Percentiles rank a stretch among this genome's conserved stretches.
Evolutionary conservation across 37 sponge, comb jelly and placozoan genomes (phyloP).

Genomic region (Spongilla lacustris): DNA sequence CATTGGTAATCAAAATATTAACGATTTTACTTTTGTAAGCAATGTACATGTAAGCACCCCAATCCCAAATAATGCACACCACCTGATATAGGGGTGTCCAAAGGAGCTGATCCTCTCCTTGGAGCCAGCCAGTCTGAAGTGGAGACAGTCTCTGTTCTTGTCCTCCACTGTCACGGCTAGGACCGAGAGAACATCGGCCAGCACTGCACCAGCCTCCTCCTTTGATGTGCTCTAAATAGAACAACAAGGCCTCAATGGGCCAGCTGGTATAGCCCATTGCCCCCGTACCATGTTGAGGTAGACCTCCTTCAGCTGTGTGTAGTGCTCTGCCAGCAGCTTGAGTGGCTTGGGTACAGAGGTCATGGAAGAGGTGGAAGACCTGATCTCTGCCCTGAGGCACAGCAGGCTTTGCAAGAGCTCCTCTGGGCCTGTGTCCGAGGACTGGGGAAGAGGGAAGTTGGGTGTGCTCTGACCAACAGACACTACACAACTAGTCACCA

Average conservation of each 20-base stretch:
- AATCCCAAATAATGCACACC: not conserved
- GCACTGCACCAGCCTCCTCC: not conserved
- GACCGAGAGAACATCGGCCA: slow-evolving; percentile 91
- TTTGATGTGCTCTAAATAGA: not conserved
- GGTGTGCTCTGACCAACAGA: too few species aligned
- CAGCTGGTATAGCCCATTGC: too few species aligned
- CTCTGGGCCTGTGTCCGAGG: slow-evolving; percentile 3
- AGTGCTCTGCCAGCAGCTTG: slow-evolving; percentile 84
- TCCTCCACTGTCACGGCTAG: slow-evolving; percentile 92
- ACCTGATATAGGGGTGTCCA: slow-evolving; percentile 98
- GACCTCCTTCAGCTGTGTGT: slow-evolving; percentile 55
- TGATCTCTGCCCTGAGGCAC: slow-evolving; percentile 85
- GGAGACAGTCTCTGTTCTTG: slow-evolving; percentile 74
- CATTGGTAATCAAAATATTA: too few species aligned
- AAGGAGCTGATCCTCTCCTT: slow-evolving; percentile 80
- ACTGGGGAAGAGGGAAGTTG: not conserved
- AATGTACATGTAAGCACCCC: too few species aligned
- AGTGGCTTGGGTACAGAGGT: slow-evolving; percentile 99
- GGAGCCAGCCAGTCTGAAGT: slow-evolving; percentile 56
- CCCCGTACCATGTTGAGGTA: slow-evolving; percentile 47
- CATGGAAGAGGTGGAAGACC: slow-evolving; percentile 94
- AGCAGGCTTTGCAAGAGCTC: slow-evolving; percentile 40
- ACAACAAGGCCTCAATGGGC: too few species aligned
- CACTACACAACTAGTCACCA: too few species aligned
- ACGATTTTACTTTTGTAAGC: too few species aligned